Conservation (phyloP, 2,113 vertebrate genomes). For the Equus przewalskii region DNA sequence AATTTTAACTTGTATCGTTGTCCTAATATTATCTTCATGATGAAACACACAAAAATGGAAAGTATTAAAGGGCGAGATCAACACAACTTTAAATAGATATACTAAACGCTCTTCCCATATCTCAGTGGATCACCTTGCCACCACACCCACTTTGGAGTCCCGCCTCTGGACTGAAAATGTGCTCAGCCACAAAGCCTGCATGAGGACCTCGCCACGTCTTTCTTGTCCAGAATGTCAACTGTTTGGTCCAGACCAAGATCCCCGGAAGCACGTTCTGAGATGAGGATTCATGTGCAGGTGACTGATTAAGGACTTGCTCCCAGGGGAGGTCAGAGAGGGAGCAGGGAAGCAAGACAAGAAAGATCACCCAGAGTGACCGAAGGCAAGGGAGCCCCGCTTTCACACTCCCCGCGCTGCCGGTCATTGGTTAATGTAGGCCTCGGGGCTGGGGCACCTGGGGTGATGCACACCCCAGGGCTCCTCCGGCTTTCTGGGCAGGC, state of each 20-base stretch:
- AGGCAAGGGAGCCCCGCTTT: neutral
- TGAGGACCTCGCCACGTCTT: neutral
- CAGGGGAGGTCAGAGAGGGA: neutral
- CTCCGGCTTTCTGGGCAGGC: neutral
- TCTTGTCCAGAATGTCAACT: neutral
- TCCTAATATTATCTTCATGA: conserved; percentile 30
- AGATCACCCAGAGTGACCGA: neutral
- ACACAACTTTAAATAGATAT: neutral
- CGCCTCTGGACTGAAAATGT: neutral
- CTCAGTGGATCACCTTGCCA: neutral
- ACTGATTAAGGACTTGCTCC: neutral
- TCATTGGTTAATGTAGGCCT: neutral
- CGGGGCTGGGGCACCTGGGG: neutral
- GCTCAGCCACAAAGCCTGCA: neutral
- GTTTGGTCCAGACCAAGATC: neutral
- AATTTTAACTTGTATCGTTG: neutral
- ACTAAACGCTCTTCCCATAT: neutral
- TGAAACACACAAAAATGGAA: conserved; percentile 50
- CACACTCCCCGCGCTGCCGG: neutral
- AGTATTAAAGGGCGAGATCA: neutral
- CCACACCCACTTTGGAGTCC: neutral
- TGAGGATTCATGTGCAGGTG: neutral
- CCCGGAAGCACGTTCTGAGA: conserved; percentile 27
- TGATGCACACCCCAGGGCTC: neutral
- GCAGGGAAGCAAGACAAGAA: neutral